phyloP scores from a whole-genome alignment of 2,797 vertebrate species.

The Chaenodraco wilsoni region DNA sequence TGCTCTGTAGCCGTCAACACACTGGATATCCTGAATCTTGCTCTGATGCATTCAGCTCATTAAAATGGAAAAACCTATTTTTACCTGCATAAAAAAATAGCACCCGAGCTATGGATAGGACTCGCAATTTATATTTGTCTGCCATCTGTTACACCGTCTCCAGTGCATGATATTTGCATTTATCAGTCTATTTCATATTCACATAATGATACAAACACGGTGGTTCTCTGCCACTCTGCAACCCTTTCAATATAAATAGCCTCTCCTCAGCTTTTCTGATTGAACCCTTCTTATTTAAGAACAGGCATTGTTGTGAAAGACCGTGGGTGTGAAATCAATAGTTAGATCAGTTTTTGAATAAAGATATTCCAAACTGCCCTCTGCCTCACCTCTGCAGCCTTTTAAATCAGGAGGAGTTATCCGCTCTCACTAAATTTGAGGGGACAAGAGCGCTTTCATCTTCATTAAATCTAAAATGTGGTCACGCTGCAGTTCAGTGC shows the following conservation, averaged over 20 bases:
- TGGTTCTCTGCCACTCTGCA: constrained; percentile 4
- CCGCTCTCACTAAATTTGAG: constrained; percentile 50
- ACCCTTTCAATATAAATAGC: constrained; percentile 35
- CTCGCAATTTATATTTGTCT: constrained; percentile 47
- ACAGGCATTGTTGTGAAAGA: constrained; percentile 4
- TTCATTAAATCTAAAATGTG: constrained; percentile 63
- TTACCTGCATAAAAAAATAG: constrained; percentile 34
- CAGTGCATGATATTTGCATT: constrained; percentile 59
- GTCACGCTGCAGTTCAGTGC: constrained; percentile 54
- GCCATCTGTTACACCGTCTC: constrained; percentile 57
- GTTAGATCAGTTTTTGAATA: constrained; percentile 41
- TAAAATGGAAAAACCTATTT: constrained; percentile 29
- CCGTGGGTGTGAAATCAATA: constrained; percentile 43
- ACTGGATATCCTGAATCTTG: constrained; percentile 34
- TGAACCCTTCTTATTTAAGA: background rate
- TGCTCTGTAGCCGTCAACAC: background rate
- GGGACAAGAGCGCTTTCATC: constrained; percentile 46
- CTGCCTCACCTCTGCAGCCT: constrained; percentile 22
- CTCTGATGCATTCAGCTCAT: constrained; percentile 10
- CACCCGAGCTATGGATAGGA: constrained; percentile 23
- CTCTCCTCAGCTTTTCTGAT: constrained; percentile 13
- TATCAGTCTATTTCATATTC: constrained; percentile 48
- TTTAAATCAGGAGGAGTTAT: constrained; percentile 38
- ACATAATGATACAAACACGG: constrained; percentile 35
- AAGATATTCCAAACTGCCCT: constrained; percentile 34